Evolutionary conservation across 53 echinoderm and acorn worm genomes (phyloP), one percentile per base, ranked within the genome.

Genomic region (Zoroaster sp.): DNA sequence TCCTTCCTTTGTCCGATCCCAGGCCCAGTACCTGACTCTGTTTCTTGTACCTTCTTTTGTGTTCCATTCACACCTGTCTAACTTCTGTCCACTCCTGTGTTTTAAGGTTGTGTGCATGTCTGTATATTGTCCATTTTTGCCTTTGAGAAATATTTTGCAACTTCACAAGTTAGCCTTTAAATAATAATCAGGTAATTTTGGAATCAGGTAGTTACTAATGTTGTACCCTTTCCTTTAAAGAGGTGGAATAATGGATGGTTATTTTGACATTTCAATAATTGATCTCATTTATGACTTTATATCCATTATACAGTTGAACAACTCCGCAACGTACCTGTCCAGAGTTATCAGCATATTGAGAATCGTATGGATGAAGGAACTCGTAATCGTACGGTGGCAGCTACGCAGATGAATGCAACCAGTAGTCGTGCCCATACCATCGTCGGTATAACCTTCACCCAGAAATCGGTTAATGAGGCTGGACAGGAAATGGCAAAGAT

Each of bases 321-420:
- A 31, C 91, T 98, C 38, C 92, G 83, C 23, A 87, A 91, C 31
- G 92, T 92, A 18, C 91, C 98, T 12, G 98, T 98, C 3, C 80
- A 98, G 46, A 98, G 95, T 76, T 98, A 98, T 49, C 79, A 47
- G 14, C 93, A 98, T 52, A 98, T 98, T 42, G 94, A 98, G 75
- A 94, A 96, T 39, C 95, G 98, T 38, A 96, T 93, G 93, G 98
- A 98, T 11, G 98, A 98, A 65, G 98, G 98, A 0, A 95, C 95
- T 12, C 95, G 95, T 13, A 98, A 98, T 91, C 94, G 98, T 9
- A 96, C 98, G 0, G 98, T 98, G 42, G 98, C 98, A 9, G 94
- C 98, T 20, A 98, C 98, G 32, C 95, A 98, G 93, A 98, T 98
- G 98, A 98, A 98, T 39, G 98, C 98, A 1, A 98, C 98, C 47